Conservation (phyloP, 1,140 invertebrate genomes). For the Hycleus cichorii region DNA sequence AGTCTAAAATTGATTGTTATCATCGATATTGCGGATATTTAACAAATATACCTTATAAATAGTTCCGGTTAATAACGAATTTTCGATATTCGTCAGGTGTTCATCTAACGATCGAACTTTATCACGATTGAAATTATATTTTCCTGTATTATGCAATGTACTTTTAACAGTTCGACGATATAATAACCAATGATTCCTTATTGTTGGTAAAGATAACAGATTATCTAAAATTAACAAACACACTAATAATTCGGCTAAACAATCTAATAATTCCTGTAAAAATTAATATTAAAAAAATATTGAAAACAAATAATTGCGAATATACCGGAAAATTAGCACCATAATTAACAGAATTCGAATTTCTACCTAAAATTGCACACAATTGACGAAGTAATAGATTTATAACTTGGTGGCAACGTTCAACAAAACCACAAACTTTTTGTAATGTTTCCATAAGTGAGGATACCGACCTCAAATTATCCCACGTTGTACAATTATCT, state of each 20-base stretch:
- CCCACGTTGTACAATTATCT: slow-evolving; percentile 7
- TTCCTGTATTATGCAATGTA: slow-evolving; percentile 57
- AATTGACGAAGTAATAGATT: slow-evolving; percentile 60
- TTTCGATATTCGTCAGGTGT: slow-evolving; percentile 57
- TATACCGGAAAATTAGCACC: slow-evolving; percentile 46
- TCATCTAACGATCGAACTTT: slow-evolving; percentile 59
- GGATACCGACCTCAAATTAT: slow-evolving; percentile 33
- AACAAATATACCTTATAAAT: slow-evolving; percentile 52
- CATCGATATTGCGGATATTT: slow-evolving; percentile 33
- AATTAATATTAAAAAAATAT: slow-evolving; percentile 16
- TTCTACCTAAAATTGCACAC: slow-evolving; percentile 49
- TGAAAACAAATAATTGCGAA: slow-evolving; percentile 37
- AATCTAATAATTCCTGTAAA: slow-evolving; percentile 52
- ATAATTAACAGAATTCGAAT: slow-evolving; percentile 41
- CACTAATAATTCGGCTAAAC: slow-evolving; percentile 59
- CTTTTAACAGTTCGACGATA: slow-evolving; percentile 63
- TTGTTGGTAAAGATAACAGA: slow-evolving; percentile 53
- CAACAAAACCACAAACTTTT: slow-evolving; percentile 57
- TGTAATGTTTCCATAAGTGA: slow-evolving; percentile 51
- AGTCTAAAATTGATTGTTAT: slow-evolving; percentile 31
- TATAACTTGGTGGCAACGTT: slow-evolving; percentile 57
- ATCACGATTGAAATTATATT: slow-evolving; percentile 51
- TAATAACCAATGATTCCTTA: slow-evolving; percentile 62
- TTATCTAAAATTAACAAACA: slow-evolving; percentile 65
- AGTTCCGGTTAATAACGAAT: slow-evolving; percentile 51